Percentiles rank a stretch among this genome's conserved stretches.
Conservation (phyloP, 1,140 invertebrate genomes). For the Agrilus planipennis region DNA sequence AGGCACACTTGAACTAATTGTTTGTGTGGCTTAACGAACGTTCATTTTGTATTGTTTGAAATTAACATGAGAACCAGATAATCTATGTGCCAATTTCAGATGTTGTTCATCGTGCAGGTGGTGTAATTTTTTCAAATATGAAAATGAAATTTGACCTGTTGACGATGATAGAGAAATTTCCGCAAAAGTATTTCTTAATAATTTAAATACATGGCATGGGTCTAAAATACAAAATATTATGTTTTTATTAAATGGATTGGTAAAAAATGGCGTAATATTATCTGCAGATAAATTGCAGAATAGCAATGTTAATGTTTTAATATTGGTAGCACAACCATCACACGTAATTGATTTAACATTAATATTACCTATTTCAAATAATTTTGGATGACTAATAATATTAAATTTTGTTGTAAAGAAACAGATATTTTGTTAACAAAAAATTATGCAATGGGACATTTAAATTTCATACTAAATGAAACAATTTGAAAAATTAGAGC, state of each 20-base stretch:
- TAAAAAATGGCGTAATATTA: slow-evolving; percentile 8
- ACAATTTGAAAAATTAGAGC: slow-evolving; percentile 19
- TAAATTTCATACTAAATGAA: slow-evolving; percentile 11
- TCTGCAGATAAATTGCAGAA: slow-evolving; percentile 11
- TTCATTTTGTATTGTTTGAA: slow-evolving; percentile 21
- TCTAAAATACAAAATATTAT: neutral
- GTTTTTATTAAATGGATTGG: slow-evolving; percentile 4
- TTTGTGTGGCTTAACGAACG: slow-evolving; percentile 20
- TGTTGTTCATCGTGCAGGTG: slow-evolving; percentile 19
- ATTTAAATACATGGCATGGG: slow-evolving; percentile 1
- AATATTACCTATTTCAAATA: slow-evolving; percentile 16
- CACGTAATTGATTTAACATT: slow-evolving; percentile 17
- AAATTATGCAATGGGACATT: slow-evolving; percentile 21
- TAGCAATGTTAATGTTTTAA: slow-evolving; percentile 13
- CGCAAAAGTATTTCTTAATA: neutral
- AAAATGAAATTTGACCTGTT: slow-evolving; percentile 15
- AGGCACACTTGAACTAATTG: slow-evolving; percentile 22
- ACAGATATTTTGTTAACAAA: slow-evolving; percentile 15
- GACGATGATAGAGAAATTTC: neutral
- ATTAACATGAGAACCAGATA: slow-evolving; percentile 14
- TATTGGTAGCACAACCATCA: slow-evolving; percentile 13
- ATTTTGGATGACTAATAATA: slow-evolving; percentile 8
- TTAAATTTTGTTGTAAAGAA: slow-evolving; percentile 13
- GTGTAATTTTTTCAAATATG: slow-evolving; percentile 18
- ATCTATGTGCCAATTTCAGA: slow-evolving; percentile 19